A percentile compares a stretch with the other conserved stretches of the same genome.
Conservation (phyloP, 2,888 invertebrate species). For the Orchesellides sinensis region DNA sequence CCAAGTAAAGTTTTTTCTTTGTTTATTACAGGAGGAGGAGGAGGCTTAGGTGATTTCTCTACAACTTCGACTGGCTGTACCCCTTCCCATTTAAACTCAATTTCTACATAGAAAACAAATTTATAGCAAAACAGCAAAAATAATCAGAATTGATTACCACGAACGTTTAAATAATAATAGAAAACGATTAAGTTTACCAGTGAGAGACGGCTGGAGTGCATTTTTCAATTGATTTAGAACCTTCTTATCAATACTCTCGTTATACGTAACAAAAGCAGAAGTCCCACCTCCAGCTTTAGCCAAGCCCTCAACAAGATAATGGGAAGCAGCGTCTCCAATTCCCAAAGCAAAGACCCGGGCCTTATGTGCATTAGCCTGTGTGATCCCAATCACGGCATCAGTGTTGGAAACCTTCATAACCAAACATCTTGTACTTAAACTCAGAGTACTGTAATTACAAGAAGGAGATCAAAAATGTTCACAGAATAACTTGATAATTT, state of each 20-base stretch:
- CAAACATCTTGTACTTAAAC: not conserved
- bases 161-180: too few species aligned
- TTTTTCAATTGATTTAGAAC: constrained; percentile 74
- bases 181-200: constrained; percentile 15
- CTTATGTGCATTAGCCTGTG: constrained; percentile 72
- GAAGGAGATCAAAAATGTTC: not conserved
- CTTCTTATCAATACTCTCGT: constrained; percentile 75
- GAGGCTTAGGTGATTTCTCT: not conserved
- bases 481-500: not conserved
- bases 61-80: not conserved
- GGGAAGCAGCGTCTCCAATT: constrained; percentile 76
- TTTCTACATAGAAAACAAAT: constrained; percentile 36
- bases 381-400: constrained; percentile 75
- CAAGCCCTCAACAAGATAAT: constrained; percentile 76
- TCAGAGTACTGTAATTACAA: too few species aligned
- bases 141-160: too few species aligned
- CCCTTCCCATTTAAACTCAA: constrained; percentile 6
- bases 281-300: constrained; percentile 76
- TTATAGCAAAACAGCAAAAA: too few species aligned
- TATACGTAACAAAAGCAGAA: constrained; percentile 75
- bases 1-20: constrained; percentile 72
- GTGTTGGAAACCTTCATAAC: constrained; percentile 74
- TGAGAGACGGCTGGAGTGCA: constrained; percentile 73
- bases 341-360: constrained; percentile 76
- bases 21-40: too few species aligned